phyloP scores from a whole-genome alignment of 2,888 invertebrate species.

The Cheilosia vernalis region DNA sequence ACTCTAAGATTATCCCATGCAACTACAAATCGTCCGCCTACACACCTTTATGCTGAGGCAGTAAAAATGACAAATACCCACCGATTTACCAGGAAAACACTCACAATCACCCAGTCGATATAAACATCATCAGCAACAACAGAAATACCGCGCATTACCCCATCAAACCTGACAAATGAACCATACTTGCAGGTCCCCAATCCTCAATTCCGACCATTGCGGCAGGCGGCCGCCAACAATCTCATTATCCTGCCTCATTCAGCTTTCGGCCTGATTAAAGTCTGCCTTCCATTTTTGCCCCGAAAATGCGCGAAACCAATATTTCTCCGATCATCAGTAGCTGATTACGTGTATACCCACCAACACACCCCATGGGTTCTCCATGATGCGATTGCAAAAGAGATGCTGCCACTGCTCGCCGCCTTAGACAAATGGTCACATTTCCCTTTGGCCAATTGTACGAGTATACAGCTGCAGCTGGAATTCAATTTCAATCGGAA shows the following conservation, averaged over 20 bases:
- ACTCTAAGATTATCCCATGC: constrained; percentile 48
- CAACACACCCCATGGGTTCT: constrained; percentile 40
- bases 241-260: constrained; percentile 61
- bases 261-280: constrained; percentile 65
- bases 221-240: not conserved
- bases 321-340: constrained; percentile 71
- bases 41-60: constrained; percentile 31
- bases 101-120: constrained; percentile 40
- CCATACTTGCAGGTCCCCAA: constrained; percentile 14
- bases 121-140: constrained; percentile 44
- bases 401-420: constrained; percentile 27
- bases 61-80: constrained; percentile 71
- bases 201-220: not conserved
- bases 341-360: constrained; percentile 38
- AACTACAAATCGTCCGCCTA: constrained; percentile 69
- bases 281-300: constrained; percentile 13
- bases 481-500: constrained; percentile 74
- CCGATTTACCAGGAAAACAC: constrained; percentile 58
- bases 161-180: constrained; percentile 1
- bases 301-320: constrained; percentile 59
- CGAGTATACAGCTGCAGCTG: constrained; percentile 66
- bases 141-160: constrained; percentile 29
- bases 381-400: not conserved
- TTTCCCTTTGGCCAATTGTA: constrained; percentile 41
- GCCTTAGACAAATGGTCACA: constrained; percentile 53